A percentile compares a stretch with the other conserved stretches of the same genome.
phyloP scores from a whole-genome alignment of 1,140 invertebrate species.

The Halyomorpha halys region DNA sequence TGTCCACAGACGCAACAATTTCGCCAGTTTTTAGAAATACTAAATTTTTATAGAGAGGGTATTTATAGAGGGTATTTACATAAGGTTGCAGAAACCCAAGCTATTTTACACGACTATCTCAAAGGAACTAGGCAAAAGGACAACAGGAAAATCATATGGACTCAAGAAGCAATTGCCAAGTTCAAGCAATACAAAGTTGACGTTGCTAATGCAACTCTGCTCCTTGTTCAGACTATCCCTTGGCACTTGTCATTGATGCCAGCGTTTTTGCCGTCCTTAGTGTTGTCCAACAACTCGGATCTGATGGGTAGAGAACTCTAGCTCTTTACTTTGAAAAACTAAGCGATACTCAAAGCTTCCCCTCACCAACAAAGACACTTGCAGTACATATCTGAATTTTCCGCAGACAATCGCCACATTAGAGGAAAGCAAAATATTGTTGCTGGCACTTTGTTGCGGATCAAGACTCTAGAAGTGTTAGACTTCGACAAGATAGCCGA shows the following conservation, averaged over 20 bases:
- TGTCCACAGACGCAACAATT: conserved; percentile 6
- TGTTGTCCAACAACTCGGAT: conserved; percentile 13
- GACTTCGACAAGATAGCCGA: too few relatives aligned
- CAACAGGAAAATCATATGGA: conserved; percentile 25
- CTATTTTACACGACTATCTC: conserved; percentile 24
- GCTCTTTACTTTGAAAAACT: conserved; percentile 17
- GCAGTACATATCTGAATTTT: conserved; percentile 33
- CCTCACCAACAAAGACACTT: conserved; percentile 33
- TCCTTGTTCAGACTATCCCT: conserved; percentile 4
- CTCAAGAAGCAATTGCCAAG: conserved; percentile 6
- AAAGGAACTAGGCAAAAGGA: conserved; percentile 29
- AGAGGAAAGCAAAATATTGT: too few relatives aligned
- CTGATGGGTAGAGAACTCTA: conserved; percentile 8
- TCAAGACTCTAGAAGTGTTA: too few relatives aligned
- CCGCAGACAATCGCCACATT: conserved; percentile 35
- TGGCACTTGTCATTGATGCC: conserved; percentile 14
- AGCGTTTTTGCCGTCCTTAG: neutral
- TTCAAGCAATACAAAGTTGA: conserved; percentile 27
- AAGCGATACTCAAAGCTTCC: conserved; percentile 31
- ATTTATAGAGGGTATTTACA: too few relatives aligned
- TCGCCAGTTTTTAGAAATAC: conserved; percentile 20
- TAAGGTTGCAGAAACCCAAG: conserved; percentile 23
- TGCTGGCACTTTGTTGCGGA: too few relatives aligned
- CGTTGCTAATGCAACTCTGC: conserved; percentile 20
- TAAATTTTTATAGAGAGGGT: too few relatives aligned